Percentiles rank a stretch among this genome's conserved stretches.
These are phyloP conservation scores for Penaeus monodon DNA, from an alignment of 2,888 invertebrate genomes.

Conservation along the genomic window DNA sequence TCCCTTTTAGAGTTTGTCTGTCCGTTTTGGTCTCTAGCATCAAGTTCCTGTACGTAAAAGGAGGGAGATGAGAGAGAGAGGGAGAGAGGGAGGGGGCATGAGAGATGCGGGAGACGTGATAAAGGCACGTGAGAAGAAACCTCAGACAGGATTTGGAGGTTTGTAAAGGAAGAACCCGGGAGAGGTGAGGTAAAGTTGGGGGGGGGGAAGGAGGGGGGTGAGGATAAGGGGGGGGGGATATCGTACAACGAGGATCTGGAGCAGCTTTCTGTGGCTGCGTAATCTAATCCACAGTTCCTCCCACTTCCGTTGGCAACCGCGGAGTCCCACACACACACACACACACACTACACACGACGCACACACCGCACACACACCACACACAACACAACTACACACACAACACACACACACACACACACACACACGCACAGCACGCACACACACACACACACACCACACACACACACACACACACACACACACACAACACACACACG, in stretches of 20 bases:
- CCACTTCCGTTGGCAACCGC: slow-evolving; percentile 32
- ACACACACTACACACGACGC: no score
- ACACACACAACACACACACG: no score
- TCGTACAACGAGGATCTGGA: no score
- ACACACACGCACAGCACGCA: no score
- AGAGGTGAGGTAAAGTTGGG: background rate
- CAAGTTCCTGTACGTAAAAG: background rate
- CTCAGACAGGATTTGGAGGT: no score
- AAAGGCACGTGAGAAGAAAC: no score
- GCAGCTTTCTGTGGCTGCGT: background rate
- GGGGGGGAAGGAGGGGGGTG: background rate
- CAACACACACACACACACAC: no score
- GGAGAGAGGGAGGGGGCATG: background rate
- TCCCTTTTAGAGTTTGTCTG: no score
- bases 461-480: no score
- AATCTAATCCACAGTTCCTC: slow-evolving; percentile 41
- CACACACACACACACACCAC: no score
- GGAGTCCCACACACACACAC: background rate
- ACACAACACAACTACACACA: no score
- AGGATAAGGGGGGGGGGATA: background rate
- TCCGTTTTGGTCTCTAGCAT: background rate
- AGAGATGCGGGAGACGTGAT: background rate
- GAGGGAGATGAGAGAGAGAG: background rate
- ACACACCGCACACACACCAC: no score
- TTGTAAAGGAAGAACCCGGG: background rate